phyloP scores from a whole-genome alignment of 1,140 invertebrate species.

The Pentalonia nigronervosa region DNA sequence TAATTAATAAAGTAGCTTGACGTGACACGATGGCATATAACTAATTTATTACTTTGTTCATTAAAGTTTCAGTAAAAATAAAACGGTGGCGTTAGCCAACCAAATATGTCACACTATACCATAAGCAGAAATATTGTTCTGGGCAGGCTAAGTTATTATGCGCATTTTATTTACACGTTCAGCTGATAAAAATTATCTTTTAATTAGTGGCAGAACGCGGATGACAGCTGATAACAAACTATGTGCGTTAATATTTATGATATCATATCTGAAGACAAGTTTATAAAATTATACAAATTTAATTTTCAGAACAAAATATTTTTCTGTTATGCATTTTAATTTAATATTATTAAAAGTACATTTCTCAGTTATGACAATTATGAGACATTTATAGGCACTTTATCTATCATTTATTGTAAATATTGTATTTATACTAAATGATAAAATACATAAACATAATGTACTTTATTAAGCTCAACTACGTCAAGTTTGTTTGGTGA shows the following conservation, averaged over 20 bases:
- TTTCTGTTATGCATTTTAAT: neutral
- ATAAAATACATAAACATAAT: too few relatives aligned
- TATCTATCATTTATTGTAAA: neutral
- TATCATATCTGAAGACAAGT: neutral
- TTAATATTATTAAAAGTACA: too few relatives aligned
- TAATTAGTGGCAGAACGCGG: neutral
- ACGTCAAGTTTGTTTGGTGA: neutral
- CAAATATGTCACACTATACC: too few relatives aligned
- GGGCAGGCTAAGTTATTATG: too few relatives aligned
- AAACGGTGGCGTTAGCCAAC: too few relatives aligned
- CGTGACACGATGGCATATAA: too few relatives aligned
- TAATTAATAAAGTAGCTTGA: too few relatives aligned
- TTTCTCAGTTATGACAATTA: neutral
- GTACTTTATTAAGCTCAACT: neutral
- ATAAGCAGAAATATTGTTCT: too few relatives aligned
- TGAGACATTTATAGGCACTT: neutral
- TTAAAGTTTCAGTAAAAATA: too few relatives aligned
- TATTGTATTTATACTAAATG: neutral
- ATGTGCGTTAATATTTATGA: too few relatives aligned
- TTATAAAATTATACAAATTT: neutral
- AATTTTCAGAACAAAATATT: neutral
- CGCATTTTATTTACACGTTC: neutral
- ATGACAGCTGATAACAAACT: neutral
- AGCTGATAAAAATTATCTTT: neutral
- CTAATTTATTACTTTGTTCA: too few relatives aligned